Base-by-base conservation (phyloP, 2,888 invertebrate species). In the Chrysolina oricalcia region DNA sequence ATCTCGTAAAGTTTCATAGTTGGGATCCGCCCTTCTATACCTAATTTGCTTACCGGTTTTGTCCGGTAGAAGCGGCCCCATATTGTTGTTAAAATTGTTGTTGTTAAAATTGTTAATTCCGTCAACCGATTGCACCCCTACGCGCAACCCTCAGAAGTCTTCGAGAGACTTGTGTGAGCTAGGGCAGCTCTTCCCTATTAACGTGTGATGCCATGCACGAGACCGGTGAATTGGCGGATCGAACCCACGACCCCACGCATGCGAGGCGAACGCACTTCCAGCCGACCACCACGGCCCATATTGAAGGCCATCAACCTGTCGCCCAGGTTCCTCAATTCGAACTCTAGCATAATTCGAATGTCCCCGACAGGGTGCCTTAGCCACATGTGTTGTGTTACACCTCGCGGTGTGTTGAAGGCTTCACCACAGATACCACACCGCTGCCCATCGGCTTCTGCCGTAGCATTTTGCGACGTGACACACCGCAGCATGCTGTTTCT, bases 311-410 rank as follows among this genome's bases (percentile, higher is more conserved):
- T n/a, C 6, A 4, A 0, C 35, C 59, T 43, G 19, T 46, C 23
- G 48, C 59, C 59, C 11, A 11, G 19, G 48, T 46, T 63, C 17
- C 48, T 19, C 19, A 62, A 5, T 48, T 71, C 70, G 5, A n/a
- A 63, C 23, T 71, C 70, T 2, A 71, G 40, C 64, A 71, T 71
- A 2, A 27, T 15, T 13, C 13, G 21, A 4, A 50, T n/a, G 17
- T 71, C 71, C n/a, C 48, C 19, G 23, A 19, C 56, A 17, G 70
- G 70, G 11, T 70, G 70, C 17, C 19, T 21, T 19, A 2, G 56
- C 17, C 56, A 6, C 35, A 40, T 59, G 59, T 70, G 70, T 40
- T n/a, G 17, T 10, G 56, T 35, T 17, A 70, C 0, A 6, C 59
- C 56, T 19, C 43, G 9, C 41, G n/a, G 10, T 10, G 65, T 65